These are phyloP conservation scores for Gallinago media DNA, from an alignment of 2,113 vertebrate species.

Conservation along the genomic window DNA sequence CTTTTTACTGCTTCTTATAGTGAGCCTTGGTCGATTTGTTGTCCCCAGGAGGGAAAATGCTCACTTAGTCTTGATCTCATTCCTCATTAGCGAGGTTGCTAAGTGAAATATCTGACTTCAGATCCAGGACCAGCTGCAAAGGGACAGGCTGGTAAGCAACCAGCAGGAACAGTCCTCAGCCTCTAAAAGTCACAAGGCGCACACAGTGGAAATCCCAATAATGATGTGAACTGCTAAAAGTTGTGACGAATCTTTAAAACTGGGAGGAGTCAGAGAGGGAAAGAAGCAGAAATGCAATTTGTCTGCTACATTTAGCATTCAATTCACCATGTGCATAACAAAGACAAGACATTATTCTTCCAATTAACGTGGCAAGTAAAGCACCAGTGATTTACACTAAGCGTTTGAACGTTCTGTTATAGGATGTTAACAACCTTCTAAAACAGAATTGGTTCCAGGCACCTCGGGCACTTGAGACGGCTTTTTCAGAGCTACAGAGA, in stretches of 20 bases:
- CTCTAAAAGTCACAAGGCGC: neutral
- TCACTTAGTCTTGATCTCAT: neutral
- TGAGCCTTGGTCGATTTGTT: neutral
- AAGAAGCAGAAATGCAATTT: neutral
- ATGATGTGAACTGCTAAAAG: neutral
- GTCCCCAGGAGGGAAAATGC: neutral
- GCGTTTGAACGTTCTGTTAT: neutral
- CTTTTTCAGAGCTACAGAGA: neutral
- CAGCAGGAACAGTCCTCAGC: neutral
- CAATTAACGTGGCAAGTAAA: neutral
- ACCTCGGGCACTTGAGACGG: fast-evolving
- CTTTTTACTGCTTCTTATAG: neutral
- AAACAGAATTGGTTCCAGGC: neutral
- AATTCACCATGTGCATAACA: neutral
- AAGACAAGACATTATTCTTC: neutral
- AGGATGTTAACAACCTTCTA: neutral
- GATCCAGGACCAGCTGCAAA: neutral
- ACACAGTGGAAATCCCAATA: neutral
- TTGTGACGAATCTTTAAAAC: neutral
- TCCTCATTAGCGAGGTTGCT: neutral
- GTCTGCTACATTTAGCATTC: neutral
- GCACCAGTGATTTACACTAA: neutral
- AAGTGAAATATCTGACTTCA: neutral
- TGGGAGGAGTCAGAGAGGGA: neutral
- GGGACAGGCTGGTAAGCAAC: neutral